Conservation (phyloP, 2,113 vertebrate species). For the Forbesichthys agassizii region DNA sequence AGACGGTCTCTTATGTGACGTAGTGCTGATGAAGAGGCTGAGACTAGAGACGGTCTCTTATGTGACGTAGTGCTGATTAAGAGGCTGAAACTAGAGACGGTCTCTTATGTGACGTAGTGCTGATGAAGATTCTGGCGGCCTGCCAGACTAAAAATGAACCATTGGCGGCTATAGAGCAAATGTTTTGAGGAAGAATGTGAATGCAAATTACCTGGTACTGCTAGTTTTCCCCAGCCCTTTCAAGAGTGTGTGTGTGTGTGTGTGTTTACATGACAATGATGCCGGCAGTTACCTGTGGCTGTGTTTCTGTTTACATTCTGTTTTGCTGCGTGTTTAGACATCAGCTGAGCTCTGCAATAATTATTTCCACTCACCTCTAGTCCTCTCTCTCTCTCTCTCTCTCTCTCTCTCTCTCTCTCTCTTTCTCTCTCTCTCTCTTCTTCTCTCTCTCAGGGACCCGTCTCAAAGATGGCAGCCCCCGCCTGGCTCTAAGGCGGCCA, state of each 20-base stretch:
- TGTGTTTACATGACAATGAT: constrained; percentile 9
- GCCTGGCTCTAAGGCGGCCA: constrained; percentile 85
- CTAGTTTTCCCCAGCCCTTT: constrained; percentile 35
- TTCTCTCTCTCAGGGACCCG: constrained; percentile 66
- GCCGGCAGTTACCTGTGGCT: background rate
- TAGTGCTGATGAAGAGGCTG: too few relatives aligned
- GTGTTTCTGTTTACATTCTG: background rate
- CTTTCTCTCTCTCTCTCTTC: background rate
- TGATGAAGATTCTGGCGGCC: constrained; percentile 20
- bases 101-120: too few relatives aligned
- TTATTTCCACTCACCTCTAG: background rate
- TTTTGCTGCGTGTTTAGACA: constrained; percentile 1
- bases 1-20: too few relatives aligned
- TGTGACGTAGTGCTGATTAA: too few relatives aligned
- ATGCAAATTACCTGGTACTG: constrained; percentile 28
- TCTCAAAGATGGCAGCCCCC: constrained; percentile 83
- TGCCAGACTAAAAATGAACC: constrained; percentile 54
- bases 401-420: constrained; percentile 13
- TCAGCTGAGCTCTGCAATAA: background rate
- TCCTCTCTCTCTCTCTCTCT: constrained; percentile 1
- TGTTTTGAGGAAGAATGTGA: constrained; percentile 46
- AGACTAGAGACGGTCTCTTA: too few relatives aligned
- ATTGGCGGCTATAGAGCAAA: constrained; percentile 38
- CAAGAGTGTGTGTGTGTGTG: constrained; percentile 7
- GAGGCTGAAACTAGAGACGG: too few relatives aligned